Conservation (phyloP, 92 coral and sea anemone genomes). For the Montipora capitata region DNA sequence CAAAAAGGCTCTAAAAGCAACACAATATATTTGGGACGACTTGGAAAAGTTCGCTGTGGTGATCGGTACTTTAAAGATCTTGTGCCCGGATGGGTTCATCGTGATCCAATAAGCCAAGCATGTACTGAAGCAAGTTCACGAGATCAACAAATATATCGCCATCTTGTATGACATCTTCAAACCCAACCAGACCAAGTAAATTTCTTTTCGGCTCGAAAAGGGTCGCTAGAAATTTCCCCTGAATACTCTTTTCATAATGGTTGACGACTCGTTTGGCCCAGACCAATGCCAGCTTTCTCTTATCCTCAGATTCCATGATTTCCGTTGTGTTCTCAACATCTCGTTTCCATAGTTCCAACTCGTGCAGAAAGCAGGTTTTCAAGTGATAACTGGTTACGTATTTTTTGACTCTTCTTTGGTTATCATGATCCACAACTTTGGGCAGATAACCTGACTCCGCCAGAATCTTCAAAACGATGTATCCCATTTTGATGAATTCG, state of each 20-base stretch:
- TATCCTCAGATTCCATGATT: slow-evolving; percentile 18
- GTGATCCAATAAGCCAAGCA: background rate
- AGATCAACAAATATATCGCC: slow-evolving; percentile 21
- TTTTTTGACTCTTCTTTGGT: slow-evolving; percentile 17
- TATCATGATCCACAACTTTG: slow-evolving; percentile 52
- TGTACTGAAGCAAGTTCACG: slow-evolving; percentile 27
- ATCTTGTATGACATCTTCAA: slow-evolving; percentile 46
- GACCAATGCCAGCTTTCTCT: slow-evolving; percentile 11
- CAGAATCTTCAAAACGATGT: slow-evolving; percentile 43
- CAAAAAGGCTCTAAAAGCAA: no score
- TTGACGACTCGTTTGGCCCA: slow-evolving; percentile 40
- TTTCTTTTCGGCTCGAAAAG: slow-evolving; percentile 52
- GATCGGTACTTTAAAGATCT: no score
- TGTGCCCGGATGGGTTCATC: background rate
- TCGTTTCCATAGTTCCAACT: slow-evolving; percentile 34
- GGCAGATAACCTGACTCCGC: slow-evolving; percentile 52
- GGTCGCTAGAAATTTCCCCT: slow-evolving; percentile 34
- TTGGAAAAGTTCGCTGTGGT: no score
- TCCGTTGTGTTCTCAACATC: slow-evolving; percentile 2
- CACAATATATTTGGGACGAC: no score
- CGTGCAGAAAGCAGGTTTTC: slow-evolving; percentile 58
- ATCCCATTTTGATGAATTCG: slow-evolving; percentile 44
- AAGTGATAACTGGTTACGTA: slow-evolving; percentile 44
- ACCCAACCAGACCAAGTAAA: slow-evolving; percentile 44
- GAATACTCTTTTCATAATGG: slow-evolving; percentile 37